Evolutionary conservation across 1,140 invertebrate genomes (phyloP).

Genomic region (Bombyx mori): ASM3026992v2 NC_085124.1:13454501-13455000

Average conservation of each 20-base stretch:
- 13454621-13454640: too few species aligned
- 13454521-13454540: too few species aligned
- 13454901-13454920: slow-evolving; percentile 23
- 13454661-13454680: too few species aligned
- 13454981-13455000: slow-evolving; percentile 69
- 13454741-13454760: slow-evolving; percentile 72
- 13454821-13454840: slow-evolving; percentile 65
- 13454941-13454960: slow-evolving; percentile 21
- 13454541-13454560: too few species aligned
- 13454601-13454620: too few species aligned
- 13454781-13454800: slow-evolving; percentile 86
- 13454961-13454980: slow-evolving; percentile 44
- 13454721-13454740: slow-evolving; percentile 5
- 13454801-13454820: slow-evolving; percentile 74
- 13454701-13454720: neutral
- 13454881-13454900: slow-evolving; percentile 54
- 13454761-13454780: slow-evolving; percentile 87
- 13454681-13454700: neutral
- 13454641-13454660: too few species aligned
- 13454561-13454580: too few species aligned
- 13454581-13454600: too few species aligned
- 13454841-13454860: slow-evolving; percentile 52
- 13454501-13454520: too few species aligned
- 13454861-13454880: slow-evolving; percentile 41
- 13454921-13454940: slow-evolving; percentile 6